phyloP scores from a whole-genome alignment of 2,797 vertebrate genomes.

The Siniperca undulata region DNA sequence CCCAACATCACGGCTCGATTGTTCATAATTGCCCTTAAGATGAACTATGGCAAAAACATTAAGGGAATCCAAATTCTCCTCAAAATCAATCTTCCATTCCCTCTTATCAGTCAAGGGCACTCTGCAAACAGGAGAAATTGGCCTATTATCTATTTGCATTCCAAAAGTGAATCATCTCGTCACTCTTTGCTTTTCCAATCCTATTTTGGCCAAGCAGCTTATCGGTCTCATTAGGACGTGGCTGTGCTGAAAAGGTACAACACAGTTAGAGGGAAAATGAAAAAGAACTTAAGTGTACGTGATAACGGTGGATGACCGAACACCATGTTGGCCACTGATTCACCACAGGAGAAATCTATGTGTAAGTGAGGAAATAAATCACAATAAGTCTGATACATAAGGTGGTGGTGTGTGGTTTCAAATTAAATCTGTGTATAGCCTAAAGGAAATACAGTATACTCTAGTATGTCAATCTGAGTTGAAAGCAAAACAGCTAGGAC shows the following conservation, averaged over 20 bases:
- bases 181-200: conserved; percentile 57
- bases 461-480: background rate
- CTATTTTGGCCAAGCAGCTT: conserved; percentile 43
- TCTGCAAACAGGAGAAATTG: conserved; percentile 63
- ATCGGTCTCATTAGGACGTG: conserved; percentile 53
- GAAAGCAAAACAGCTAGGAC: conserved; percentile 21
- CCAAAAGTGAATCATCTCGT: conserved; percentile 64
- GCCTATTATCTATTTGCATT: conserved; percentile 72
- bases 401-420: conserved; percentile 18
- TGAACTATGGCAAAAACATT: conserved; percentile 78
- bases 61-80: conserved; percentile 65
- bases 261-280: background rate
- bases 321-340: conserved; percentile 6
- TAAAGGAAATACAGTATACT: conserved; percentile 13
- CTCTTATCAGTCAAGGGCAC: conserved; percentile 72
- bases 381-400: background rate
- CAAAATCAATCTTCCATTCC: conserved; percentile 73
- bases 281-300: background rate
- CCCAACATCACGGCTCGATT: conserved; percentile 74
- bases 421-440: conserved; percentile 38
- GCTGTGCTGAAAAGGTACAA: conserved; percentile 23
- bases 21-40: conserved; percentile 80
- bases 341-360: background rate
- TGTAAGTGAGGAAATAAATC: background rate
- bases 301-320: conserved; percentile 1